Conservation (phyloP, 2,888 invertebrate species). For the Cheilosia grossa region DNA sequence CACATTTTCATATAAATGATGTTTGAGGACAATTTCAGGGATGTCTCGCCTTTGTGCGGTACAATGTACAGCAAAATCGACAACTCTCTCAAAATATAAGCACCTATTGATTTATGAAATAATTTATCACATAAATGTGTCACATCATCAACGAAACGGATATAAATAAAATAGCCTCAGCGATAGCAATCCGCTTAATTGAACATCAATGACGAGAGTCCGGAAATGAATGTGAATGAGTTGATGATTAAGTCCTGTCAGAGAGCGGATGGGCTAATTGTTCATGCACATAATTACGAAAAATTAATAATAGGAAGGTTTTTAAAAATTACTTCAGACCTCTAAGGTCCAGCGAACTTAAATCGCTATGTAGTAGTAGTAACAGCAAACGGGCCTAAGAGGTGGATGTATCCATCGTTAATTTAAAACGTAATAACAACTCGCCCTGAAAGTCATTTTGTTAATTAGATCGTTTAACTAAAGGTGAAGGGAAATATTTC, state of each 20-base stretch:
- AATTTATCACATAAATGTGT: constrained; percentile 45
- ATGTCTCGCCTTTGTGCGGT: not conserved
- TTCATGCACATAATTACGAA: not conserved
- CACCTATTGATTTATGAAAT: constrained; percentile 47
- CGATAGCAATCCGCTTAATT: constrained; percentile 47
- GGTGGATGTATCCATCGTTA: not conserved
- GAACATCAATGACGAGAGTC: constrained; percentile 20
- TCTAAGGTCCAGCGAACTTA: no score
- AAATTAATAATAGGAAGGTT: not conserved
- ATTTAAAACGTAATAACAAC: not conserved
- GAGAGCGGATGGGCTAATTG: not conserved
- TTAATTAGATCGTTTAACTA: not conserved
- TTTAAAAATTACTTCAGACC: not conserved
- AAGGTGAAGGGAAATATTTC: not conserved
- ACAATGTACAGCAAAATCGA: not conserved
- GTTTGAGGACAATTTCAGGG: constrained; percentile 1
- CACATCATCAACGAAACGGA: constrained; percentile 36
- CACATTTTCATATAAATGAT: not conserved
- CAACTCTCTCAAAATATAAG: not conserved
- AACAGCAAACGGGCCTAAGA: no score
- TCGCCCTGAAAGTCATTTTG: not conserved
- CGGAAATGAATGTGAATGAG: not conserved
- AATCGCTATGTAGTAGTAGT: no score
- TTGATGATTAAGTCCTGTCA: constrained; percentile 4
- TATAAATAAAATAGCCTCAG: constrained; percentile 31